A percentile compares a stretch with the other conserved stretches of the same genome.
Conservation (phyloP, 2,888 invertebrate genomes). For the Agriotes lineatus region DNA sequence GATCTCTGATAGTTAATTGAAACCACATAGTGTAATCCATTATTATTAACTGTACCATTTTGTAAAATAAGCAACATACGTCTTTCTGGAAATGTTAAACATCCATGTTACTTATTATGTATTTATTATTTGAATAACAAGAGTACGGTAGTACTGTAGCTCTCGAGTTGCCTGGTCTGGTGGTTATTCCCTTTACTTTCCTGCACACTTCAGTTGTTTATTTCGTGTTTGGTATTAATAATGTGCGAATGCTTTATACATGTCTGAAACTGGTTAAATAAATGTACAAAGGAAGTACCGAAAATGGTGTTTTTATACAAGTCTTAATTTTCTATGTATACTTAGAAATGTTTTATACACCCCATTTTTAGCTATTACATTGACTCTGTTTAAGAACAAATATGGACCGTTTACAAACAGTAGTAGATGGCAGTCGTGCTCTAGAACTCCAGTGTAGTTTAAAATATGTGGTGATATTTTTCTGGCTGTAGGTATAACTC, state of each 20-base stretch:
- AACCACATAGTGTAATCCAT: constrained; percentile 65
- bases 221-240: constrained; percentile 68
- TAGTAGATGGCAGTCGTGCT: constrained; percentile 63
- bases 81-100: constrained; percentile 67
- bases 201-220: constrained; percentile 63
- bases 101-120: constrained; percentile 67
- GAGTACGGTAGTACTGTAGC: constrained; percentile 59
- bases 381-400: constrained; percentile 55
- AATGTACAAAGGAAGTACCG: constrained; percentile 70
- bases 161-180: constrained; percentile 60
- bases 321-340: constrained; percentile 67
- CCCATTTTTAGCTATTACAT: constrained; percentile 62
- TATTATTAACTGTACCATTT: constrained; percentile 65
- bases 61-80: constrained; percentile 66
- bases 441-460: constrained; percentile 67
- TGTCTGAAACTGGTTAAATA: constrained; percentile 70
- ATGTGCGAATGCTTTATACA: constrained; percentile 71
- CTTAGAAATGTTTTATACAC: constrained; percentile 64
- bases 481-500: constrained; percentile 68
- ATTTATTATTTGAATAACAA: constrained; percentile 59
- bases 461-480: constrained; percentile 68
- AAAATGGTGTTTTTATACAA: constrained; percentile 67
- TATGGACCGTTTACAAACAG: constrained; percentile 44
- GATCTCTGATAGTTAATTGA: constrained; percentile 62
- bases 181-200: constrained; percentile 55